A percentile compares a stretch with the other conserved stretches of the same genome.
phyloP scores from a whole-genome alignment of 2,797 vertebrate species.

The Melanotaenia boesemani region DNA sequence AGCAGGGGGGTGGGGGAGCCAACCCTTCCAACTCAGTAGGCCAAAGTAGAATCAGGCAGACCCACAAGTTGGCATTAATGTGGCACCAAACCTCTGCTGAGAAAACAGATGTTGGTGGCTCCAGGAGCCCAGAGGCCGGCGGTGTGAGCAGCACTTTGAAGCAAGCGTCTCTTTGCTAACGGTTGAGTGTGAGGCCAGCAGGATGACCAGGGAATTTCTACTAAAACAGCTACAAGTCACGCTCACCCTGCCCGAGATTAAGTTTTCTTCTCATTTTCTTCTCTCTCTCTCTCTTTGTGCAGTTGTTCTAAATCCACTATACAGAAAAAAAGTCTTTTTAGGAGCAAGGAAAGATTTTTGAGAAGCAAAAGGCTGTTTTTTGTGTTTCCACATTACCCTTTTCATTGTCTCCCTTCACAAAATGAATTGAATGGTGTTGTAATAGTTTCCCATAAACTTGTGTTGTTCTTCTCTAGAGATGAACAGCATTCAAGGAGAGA shows the following conservation, averaged over 20 bases:
- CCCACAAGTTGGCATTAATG: slow-evolving; percentile 60
- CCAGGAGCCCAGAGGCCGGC: slow-evolving; percentile 55
- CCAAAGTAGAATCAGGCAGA: slow-evolving; percentile 53
- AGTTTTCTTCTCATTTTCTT: slow-evolving; percentile 60
- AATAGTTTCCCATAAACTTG: slow-evolving; percentile 62
- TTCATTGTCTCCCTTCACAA: slow-evolving; percentile 69
- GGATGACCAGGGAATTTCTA: slow-evolving; percentile 63
- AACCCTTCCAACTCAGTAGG: slow-evolving; percentile 32
- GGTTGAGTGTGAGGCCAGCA: slow-evolving; percentile 57
- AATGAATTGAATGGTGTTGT: slow-evolving; percentile 63
- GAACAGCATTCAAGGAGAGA: slow-evolving; percentile 29
- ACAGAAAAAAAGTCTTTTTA: slow-evolving; percentile 64
- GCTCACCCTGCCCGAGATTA: slow-evolving; percentile 78
- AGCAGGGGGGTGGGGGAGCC: not conserved
- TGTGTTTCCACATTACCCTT: slow-evolving; percentile 78
- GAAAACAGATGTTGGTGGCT: slow-evolving; percentile 54
- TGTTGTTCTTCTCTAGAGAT: slow-evolving; percentile 45
- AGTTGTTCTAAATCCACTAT: slow-evolving; percentile 80
- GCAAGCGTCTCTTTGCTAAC: slow-evolving; percentile 79
- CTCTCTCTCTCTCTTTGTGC: slow-evolving; percentile 71
- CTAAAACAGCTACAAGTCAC: slow-evolving; percentile 80
- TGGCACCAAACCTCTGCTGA: slow-evolving; percentile 62
- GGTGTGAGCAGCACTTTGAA: slow-evolving; percentile 77
- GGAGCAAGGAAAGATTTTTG: slow-evolving; percentile 67
- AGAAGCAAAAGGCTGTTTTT: slow-evolving; percentile 70